Conservation (phyloP, 1,140 invertebrate genomes). For the Procambarus virginalis region DNA sequence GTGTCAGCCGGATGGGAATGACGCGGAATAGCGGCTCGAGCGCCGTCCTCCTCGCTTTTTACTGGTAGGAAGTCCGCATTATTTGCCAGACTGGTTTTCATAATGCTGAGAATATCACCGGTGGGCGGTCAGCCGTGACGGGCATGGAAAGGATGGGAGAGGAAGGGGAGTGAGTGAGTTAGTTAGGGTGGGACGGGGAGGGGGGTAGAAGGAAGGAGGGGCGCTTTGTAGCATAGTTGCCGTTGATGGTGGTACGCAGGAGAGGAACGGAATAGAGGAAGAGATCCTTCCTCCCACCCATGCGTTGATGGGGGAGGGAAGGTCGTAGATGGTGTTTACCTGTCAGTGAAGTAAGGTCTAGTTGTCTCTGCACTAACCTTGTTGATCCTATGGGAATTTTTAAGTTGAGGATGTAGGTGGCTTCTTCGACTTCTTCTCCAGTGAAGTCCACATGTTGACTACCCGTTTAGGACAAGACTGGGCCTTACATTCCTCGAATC, state of each 20-base stretch:
- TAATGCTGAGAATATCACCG: constrained; percentile 20
- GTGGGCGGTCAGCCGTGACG: constrained; percentile 8
- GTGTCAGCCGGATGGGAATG: constrained; percentile 37
- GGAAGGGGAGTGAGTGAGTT: not conserved
- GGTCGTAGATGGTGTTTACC: too few relatives aligned
- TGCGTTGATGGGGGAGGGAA: not conserved
- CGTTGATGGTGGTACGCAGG: too few relatives aligned
- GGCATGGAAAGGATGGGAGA: not conserved
- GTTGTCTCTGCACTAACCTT: too few relatives aligned
- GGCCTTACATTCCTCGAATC: too few relatives aligned
- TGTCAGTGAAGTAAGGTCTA: too few relatives aligned
- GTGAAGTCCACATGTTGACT: too few relatives aligned
- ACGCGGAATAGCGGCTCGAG: constrained; percentile 23
- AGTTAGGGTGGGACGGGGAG: not conserved
- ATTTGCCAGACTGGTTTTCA: constrained; percentile 47
- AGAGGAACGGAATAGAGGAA: too few relatives aligned
- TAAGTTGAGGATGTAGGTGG: too few relatives aligned
- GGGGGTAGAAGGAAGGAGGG: not conserved
- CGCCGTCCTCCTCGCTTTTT: constrained; percentile 33
- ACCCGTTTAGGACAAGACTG: too few relatives aligned
- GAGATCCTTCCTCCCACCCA: too few relatives aligned
- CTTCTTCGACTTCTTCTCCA: too few relatives aligned
- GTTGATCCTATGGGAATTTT: too few relatives aligned
- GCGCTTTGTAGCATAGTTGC: not conserved
- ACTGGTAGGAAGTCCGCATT: constrained; percentile 32